Evolutionary conservation across 1,140 invertebrate species (phyloP).

Genomic region (Drosophila lacertosa): DNA sequence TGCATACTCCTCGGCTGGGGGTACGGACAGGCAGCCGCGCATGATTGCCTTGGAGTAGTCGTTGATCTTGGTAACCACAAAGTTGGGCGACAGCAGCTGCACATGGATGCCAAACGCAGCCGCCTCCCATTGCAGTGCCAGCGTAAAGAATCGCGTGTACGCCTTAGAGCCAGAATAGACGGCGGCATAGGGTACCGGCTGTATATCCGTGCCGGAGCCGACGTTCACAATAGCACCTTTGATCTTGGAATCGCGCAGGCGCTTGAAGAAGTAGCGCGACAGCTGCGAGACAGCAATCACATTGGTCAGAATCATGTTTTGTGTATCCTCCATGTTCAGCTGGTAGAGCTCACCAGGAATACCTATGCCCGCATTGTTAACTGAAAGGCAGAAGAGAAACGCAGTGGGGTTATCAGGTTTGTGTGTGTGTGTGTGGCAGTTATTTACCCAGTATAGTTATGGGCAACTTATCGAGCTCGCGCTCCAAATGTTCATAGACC

Average conservation of each 20-base stretch:
- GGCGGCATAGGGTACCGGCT: constrained; percentile 93
- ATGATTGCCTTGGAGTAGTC: constrained; percentile 91
- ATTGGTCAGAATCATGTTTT: constrained; percentile 94
- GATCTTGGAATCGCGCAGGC: constrained; percentile 89
- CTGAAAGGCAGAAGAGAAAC: constrained; percentile 84
- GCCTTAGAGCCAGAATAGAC: constrained; percentile 94
- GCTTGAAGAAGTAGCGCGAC: constrained; percentile 90
- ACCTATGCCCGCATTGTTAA: constrained; percentile 94
- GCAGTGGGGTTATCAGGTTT: not conserved
- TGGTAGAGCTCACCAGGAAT: constrained; percentile 92
- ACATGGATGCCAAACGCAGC: constrained; percentile 89
- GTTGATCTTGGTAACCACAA: constrained; percentile 96
- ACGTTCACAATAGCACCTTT: constrained; percentile 95
- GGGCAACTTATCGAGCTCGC: constrained; percentile 88
- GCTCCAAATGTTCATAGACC: constrained; percentile 88
- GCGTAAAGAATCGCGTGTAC: constrained; percentile 68
- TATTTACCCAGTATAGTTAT: constrained; percentile 91
- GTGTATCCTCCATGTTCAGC: constrained; percentile 88
- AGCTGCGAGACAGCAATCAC: constrained; percentile 92
- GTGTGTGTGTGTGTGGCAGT: not conserved
- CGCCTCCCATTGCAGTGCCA: constrained; percentile 91
- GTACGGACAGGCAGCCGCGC: constrained; percentile 89
- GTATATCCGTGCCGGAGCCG: constrained; percentile 92
- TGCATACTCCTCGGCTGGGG: constrained; percentile 91
- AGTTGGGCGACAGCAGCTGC: constrained; percentile 94